phyloP scores from a whole-genome alignment of 37 sponge, comb jelly and placozoan species.

The Chondrilla cf. caribensis region DNA sequence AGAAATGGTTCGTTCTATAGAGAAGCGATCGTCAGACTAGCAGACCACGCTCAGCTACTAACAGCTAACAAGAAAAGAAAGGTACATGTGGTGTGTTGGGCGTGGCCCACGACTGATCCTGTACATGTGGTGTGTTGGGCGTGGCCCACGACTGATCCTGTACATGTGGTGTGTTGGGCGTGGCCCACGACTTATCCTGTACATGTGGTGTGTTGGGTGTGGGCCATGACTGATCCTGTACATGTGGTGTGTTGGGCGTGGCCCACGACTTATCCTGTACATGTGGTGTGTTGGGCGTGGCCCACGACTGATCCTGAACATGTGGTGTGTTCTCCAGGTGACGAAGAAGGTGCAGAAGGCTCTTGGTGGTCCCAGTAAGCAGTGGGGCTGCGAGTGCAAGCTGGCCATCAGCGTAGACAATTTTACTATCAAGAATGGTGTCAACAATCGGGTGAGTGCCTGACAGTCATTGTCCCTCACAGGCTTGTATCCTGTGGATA shows the following conservation, averaged over 20 bases:
- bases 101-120: background rate
- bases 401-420: conserved; percentile 62
- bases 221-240: conserved; percentile 8
- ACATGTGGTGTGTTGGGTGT: background rate
- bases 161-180: background rate
- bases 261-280: background rate
- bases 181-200: background rate
- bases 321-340: conserved; percentile 29
- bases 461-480: background rate
- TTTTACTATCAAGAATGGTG: conserved; percentile 47
- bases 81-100: conserved; percentile 23
- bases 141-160: background rate
- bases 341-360: conserved; percentile 61
- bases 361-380: conserved; percentile 52
- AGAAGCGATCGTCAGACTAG: conserved; percentile 71
- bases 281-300: background rate
- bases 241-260: background rate
- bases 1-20: conserved; percentile 18
- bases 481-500: background rate
- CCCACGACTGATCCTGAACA: background rate
- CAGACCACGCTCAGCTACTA: conserved; percentile 45
- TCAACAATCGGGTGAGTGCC: conserved; percentile 29
- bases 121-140: conserved; percentile 1
- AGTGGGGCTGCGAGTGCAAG: conserved; percentile 51
- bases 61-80: conserved; percentile 52